Evolutionary conservation across 2,888 invertebrate species (phyloP).

Genomic region (Thymelicus lineola): DNA sequence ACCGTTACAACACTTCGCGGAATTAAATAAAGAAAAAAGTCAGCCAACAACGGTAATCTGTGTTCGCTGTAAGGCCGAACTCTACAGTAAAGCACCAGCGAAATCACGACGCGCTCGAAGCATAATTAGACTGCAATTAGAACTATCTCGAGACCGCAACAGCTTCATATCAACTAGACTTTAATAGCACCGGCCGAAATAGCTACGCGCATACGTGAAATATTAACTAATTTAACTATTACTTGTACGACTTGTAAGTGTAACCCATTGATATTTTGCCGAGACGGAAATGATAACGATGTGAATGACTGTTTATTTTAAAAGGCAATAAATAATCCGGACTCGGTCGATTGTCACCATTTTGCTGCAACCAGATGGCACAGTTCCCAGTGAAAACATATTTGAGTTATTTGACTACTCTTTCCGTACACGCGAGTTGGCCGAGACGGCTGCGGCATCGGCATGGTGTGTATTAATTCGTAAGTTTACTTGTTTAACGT

Average conservation of each 20-base stretch:
- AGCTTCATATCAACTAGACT: conserved; percentile 43
- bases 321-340: conserved; percentile 64
- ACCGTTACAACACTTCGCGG: conserved; percentile 82
- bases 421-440: conserved; percentile 13
- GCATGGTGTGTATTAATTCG: conserved; percentile 25
- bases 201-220: background rate
- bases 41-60: conserved; percentile 79
- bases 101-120: conserved; percentile 39
- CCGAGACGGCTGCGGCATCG: too few relatives aligned
- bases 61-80: conserved; percentile 57
- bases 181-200: conserved; percentile 22
- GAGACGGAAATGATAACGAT: conserved; percentile 26
- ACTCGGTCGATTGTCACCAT: conserved; percentile 68
- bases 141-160: conserved; percentile 56
- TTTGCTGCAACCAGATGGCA: conserved; percentile 70
- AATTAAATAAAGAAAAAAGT: conserved; percentile 74
- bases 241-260: background rate
- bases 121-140: conserved; percentile 61
- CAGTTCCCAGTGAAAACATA: conserved; percentile 68
- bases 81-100: conserved; percentile 62
- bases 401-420: conserved; percentile 59
- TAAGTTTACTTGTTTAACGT: conserved; percentile 33
- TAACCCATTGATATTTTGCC: conserved; percentile 17
- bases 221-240: background rate
- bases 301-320: conserved; percentile 47